phyloP scores from a whole-genome alignment of 2,113 vertebrate genomes.

The Gymnorhina tibicen region DNA sequence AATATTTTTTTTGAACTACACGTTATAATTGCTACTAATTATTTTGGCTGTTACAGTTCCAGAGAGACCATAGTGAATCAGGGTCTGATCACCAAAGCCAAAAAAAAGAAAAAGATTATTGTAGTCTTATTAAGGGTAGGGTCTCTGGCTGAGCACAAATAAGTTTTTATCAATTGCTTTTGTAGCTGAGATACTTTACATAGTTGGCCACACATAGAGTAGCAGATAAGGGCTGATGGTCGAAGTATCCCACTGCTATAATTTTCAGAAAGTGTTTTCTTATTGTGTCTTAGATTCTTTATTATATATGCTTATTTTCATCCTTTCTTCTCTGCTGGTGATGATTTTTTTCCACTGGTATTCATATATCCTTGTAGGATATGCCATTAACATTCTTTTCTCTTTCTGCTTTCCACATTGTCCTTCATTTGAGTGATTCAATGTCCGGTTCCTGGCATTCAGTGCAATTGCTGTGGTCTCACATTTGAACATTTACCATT shows the following conservation, averaged over 20 bases:
- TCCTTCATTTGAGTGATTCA: background rate
- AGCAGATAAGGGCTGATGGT: background rate
- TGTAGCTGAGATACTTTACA: background rate
- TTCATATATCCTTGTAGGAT: background rate
- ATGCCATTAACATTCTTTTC: background rate
- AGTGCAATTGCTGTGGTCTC: background rate
- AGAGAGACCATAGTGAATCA: background rate
- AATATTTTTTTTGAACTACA: background rate
- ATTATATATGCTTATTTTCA: background rate
- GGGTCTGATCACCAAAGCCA: background rate
- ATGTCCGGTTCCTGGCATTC: background rate
- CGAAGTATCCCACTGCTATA: background rate
- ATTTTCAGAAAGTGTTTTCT: background rate
- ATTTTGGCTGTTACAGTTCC: background rate
- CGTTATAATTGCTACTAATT: background rate
- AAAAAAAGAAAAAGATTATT: background rate
- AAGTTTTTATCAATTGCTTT: background rate
- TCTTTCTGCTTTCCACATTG: background rate
- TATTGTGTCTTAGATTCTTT: background rate
- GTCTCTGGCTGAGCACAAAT: background rate
- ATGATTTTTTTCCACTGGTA: background rate
- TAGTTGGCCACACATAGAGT: background rate
- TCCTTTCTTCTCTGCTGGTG: background rate
- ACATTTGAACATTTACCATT: background rate
- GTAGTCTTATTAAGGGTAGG: background rate